Percentiles rank a stretch among this genome's conserved stretches.
These are phyloP conservation scores for Chymomyza costata DNA, from an alignment of 1,140 invertebrate species.

Conservation along the genomic window DNA sequence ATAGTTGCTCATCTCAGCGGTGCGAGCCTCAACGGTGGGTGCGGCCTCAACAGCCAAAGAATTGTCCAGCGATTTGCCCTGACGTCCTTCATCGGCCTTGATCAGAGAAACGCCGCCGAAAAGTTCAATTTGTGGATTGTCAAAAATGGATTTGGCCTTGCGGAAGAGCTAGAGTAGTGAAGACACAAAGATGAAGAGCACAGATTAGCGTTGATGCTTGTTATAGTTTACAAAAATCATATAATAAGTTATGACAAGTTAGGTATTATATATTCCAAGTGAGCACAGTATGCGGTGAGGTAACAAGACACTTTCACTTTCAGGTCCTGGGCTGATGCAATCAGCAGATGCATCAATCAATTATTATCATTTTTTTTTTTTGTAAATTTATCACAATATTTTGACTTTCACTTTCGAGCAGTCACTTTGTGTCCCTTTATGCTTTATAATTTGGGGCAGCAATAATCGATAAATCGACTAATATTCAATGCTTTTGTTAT, in stretches of 20 bases:
- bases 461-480: slow-evolving; percentile 4
- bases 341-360: neutral
- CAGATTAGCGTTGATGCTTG: slow-evolving; percentile 22
- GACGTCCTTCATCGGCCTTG: slow-evolving; percentile 75
- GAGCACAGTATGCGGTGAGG: neutral
- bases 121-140: slow-evolving; percentile 78
- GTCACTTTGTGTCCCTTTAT: slow-evolving; percentile 2
- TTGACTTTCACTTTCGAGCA: slow-evolving; percentile 20
- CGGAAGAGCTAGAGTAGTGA: slow-evolving; percentile 76
- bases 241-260: neutral
- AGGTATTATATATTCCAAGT: neutral
- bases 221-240: neutral
- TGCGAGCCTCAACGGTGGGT: slow-evolving; percentile 77
- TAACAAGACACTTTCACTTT: slow-evolving; percentile 46
- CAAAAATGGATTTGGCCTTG: slow-evolving; percentile 80
- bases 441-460: slow-evolving; percentile 13
- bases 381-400: neutral
- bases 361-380: neutral
- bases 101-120: slow-evolving; percentile 78
- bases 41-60: slow-evolving; percentile 76
- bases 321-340: slow-evolving; percentile 3
- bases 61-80: slow-evolving; percentile 73
- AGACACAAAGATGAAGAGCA: slow-evolving; percentile 1
- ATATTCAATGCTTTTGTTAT: slow-evolving; percentile 27
- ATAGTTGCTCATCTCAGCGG: slow-evolving; percentile 79